Conservation (phyloP, 2,888 invertebrate genomes). For the Brenthis hecate region DNA sequence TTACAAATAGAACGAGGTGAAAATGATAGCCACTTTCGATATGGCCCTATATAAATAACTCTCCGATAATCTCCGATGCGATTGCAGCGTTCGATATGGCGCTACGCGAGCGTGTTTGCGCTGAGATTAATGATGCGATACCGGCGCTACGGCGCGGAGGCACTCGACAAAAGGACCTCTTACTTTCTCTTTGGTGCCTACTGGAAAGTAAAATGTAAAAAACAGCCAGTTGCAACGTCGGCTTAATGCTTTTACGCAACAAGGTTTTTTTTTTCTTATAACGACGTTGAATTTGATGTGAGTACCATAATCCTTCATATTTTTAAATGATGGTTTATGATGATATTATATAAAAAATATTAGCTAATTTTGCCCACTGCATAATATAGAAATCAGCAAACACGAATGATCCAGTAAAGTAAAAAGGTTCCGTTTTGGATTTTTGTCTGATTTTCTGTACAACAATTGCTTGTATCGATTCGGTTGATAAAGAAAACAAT, state of each 20-base stretch:
- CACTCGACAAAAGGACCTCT: conserved; percentile 74
- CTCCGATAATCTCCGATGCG: conserved; percentile 41
- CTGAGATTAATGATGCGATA: conserved; percentile 77
- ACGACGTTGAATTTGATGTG: background rate
- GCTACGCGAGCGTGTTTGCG: conserved; percentile 61
- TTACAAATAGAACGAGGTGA: conserved; percentile 37
- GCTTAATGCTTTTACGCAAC: conserved; percentile 28
- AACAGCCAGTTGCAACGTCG: conserved; percentile 31
- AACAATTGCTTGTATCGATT: too few relatives aligned
- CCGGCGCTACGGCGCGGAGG: conserved; percentile 58
- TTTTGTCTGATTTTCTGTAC: too few relatives aligned
- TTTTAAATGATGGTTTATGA: background rate
- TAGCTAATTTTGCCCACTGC: too few relatives aligned
- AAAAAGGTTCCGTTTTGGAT: too few relatives aligned
- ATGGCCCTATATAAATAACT: conserved; percentile 37
- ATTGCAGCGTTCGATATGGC: conserved; percentile 44
- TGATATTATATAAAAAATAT: too few relatives aligned
- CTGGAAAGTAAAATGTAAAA: conserved; percentile 53
- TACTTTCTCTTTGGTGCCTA: conserved; percentile 69
- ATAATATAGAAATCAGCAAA: too few relatives aligned
- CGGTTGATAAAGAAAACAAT: too few relatives aligned
- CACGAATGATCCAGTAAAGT: too few relatives aligned
- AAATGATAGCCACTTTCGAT: conserved; percentile 39
- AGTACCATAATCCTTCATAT: background rate
- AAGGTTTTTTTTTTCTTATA: conserved; percentile 12